Base-by-base conservation (phyloP, 2,797 vertebrate species). In the Ibycter americanus region DNA sequence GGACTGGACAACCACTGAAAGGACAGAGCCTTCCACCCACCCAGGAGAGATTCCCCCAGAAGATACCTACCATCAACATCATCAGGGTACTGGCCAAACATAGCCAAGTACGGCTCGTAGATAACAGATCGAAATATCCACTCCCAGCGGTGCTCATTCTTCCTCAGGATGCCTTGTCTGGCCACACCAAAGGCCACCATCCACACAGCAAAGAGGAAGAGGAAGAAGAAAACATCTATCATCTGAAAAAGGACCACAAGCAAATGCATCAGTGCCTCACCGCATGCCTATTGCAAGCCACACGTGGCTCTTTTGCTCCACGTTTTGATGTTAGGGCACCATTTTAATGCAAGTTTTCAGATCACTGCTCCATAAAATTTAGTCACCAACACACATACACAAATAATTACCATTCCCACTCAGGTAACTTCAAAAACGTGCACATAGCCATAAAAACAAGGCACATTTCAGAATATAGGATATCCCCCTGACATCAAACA, bases 51-150 rank as follows among this genome's bases (percentile, higher is more conserved):
- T 62, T 36, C 42, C 42, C 10, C 15, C 38, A 42, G 63, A 17
- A 61, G 55, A 77, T 4, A 83, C 89, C 83, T 97, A 98, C 98
- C 98, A 1, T 98, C 98, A 79, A 98, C 98, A 3, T 98, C 98
- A 8, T 98, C 97, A 36, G 98, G 98, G 72, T 98, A 98, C 27
- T 98, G 98, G 78, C 98, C 98, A 14, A 98, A 98, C 98, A 98
- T 98, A 74, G 98, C 98, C 94, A 98, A 94, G 96, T 98, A 98
- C 1, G 98, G 98, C 82, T 98, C 98, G 0, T 98, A 98, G 96
- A 98, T 98, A 95, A 98, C 98, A 0, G 98, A 98, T 55, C 98
- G 98, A 90, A 98, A 98, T 79, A 98, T 98, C 98, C 98, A 98
- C 61, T 98, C 97, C 98, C 98, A 98, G 66, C 98, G 98, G 34